Evolutionary conservation across 2,797 vertebrate species (phyloP), one percentile per base, ranked within the genome.

Genomic region (Graptemys geographica): DNA sequence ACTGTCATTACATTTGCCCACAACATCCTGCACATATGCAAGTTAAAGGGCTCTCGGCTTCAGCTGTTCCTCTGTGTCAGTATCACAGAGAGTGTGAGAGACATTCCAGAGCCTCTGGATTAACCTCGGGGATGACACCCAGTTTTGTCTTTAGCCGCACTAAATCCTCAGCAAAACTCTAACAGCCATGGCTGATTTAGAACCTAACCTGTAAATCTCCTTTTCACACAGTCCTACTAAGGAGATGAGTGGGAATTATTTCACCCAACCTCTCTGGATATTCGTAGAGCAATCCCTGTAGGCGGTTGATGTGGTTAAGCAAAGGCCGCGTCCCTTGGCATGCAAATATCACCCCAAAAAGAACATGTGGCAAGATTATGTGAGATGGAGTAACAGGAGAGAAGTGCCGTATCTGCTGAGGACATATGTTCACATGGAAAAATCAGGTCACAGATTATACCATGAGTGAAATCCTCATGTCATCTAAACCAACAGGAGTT

Each of bases 131-230:
- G 94, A 90, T 96, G 95, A 96, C 96, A 98, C 81, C 84, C 94
- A 84, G 90, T 90, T 96, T 96, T 95, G 97, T 95, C 87, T 89
- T 96, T 95, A 97, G 97, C 92, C 72, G 86, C 93, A 86, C 95
- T 96, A 98, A 98, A 98, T 97, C 97, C 98, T 96, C 94, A 95
- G 95, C 93, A 93, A 96, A 98, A 97, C 95, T 90, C 92, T 85
- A 96, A 94, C 90, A 97, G 97, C 10, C 0, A 95, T 55, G 81
- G 86, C 85, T 97, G 97, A 97, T 97, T 96, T 95, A 89, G 95
- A 97, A 98, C 95, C 0, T 1, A 28, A 56, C 91, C 90, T 94
- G 95, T 97, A 96, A 98, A 98, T 97, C 97, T 97, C 94, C 62
- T 86, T 84, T 86, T 96, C 92, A 94, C 51, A 18, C 23, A 69